Conservation (phyloP, 2,113 vertebrate species). For the Burhinus bistriatus region DNA sequence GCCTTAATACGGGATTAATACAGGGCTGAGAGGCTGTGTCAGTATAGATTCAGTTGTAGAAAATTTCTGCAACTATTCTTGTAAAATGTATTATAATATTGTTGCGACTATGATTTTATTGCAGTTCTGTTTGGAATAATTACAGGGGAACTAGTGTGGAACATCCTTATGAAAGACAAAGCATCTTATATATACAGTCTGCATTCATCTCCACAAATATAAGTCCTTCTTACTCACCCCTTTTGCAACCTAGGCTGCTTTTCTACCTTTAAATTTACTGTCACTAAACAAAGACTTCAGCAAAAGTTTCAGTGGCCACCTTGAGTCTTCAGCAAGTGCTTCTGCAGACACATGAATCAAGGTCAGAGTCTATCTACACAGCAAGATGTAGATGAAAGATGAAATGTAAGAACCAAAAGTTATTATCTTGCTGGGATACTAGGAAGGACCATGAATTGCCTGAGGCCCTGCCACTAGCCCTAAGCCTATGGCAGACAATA, state of each 20-base stretch:
- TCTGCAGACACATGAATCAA: neutral
- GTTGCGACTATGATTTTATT: neutral
- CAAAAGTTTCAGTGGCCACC: neutral
- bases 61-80: neutral
- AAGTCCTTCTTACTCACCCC: neutral
- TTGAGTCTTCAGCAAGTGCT: neutral
- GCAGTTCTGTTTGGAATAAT: neutral
- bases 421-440: neutral
- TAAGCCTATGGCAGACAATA: neutral
- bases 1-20: neutral
- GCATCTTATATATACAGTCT: accelerated
- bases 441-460: neutral
- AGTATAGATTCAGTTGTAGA: neutral
- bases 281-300: neutral
- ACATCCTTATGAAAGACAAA: neutral
- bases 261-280: neutral
- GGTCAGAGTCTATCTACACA: neutral
- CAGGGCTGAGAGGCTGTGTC: neutral
- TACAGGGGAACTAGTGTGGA: neutral
- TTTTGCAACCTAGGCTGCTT: neutral
- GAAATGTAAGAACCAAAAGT: neutral
- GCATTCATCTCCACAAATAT: neutral
- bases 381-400: neutral
- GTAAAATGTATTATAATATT: neutral
- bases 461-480: neutral